Evolutionary conservation across 2,888 invertebrate species (phyloP).

Genomic region (Scaptomyza reducta): DNA sequence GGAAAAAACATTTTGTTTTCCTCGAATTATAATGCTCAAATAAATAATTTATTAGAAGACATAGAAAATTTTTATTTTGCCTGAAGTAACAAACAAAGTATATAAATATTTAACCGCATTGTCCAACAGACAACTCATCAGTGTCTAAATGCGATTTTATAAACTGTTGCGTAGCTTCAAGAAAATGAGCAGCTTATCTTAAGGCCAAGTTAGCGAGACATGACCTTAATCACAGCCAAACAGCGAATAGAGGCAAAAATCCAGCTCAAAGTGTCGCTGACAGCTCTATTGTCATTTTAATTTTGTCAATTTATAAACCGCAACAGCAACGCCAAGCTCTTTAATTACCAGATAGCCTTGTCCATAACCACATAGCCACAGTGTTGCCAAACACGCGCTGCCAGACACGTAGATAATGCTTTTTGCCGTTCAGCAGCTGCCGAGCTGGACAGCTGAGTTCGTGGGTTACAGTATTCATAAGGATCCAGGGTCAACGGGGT

Average conservation of each 20-base stretch:
- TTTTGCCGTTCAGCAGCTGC: slow-evolving; percentile 24
- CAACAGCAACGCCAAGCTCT: slow-evolving; percentile 57
- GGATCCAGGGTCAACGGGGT: slow-evolving; percentile 16
- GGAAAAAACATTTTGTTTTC: neutral
- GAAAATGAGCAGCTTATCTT: slow-evolving; percentile 28
- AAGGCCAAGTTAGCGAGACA: slow-evolving; percentile 17
- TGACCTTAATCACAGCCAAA: slow-evolving; percentile 16
- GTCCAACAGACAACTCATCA: slow-evolving; percentile 13
- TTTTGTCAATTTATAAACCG: slow-evolving; percentile 72
- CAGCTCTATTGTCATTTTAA: slow-evolving; percentile 76
- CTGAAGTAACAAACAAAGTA: neutral
- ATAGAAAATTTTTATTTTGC: neutral
- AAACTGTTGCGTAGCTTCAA: slow-evolving; percentile 32
- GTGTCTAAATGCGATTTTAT: slow-evolving; percentile 5
- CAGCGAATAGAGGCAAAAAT: slow-evolving; percentile 31
- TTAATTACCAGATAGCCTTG: slow-evolving; percentile 65
- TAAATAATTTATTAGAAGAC: neutral
- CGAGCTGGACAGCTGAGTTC: slow-evolving; percentile 11
- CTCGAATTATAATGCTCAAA: neutral
- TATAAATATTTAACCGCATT: neutral
- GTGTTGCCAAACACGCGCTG: slow-evolving; percentile 48
- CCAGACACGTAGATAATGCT: slow-evolving; percentile 64
- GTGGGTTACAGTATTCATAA: neutral
- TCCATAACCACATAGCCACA: slow-evolving; percentile 39
- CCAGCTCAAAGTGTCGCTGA: slow-evolving; percentile 70